Evolutionary conservation across 2,888 invertebrate genomes (phyloP), one percentile per base, ranked within the genome.

Genomic region (Drosophila atroscutellata): DNA sequence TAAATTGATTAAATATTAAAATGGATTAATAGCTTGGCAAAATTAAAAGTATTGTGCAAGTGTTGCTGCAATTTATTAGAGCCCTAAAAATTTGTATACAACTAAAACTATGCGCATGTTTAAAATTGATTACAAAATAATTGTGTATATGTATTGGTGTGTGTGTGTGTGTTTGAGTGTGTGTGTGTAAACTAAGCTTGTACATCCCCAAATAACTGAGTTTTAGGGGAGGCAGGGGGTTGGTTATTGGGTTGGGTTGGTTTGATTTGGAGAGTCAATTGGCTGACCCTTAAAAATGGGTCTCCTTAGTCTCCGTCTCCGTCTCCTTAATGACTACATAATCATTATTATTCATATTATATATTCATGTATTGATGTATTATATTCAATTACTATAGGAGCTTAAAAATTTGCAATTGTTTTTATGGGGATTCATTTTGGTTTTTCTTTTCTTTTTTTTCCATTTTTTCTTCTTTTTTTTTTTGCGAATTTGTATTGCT

Each of bases 31-130:
- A 62, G 79, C 58, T 42, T 86, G 83, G 52, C 47, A 62, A 63
- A 68, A 60, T 39, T 62, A 75, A 54, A 76, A 67, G 20, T 69
- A 60, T 80, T 76, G 77, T 77, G 77, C 77, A 80, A 75, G 75
- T 72, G 64, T 67, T 80, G 71, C 65, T 75, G 83, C 80, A 85
- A 84, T 84, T 84, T 88, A 90, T 84, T 90, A 58, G 64, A 80
- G 77, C 68, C 90, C 90, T 89, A 89, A 67, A 79, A 80, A 81
- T 86, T 88, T 88, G 71, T 88, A 73, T 85, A 85, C 74, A 85
- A 90, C 85, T 85, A 90, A 79, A 70, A 71, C 89, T 88, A 86
- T 56, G 61, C 62, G 39, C 77, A 80, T 65, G 68, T 81, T 81
- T 89, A 81, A 85, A 84, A 76, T 85, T 72, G 69, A 67, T 89